Evolutionary conservation across 1,140 invertebrate species (phyloP).

Genomic region (Mactra quadrangularis): DNA sequence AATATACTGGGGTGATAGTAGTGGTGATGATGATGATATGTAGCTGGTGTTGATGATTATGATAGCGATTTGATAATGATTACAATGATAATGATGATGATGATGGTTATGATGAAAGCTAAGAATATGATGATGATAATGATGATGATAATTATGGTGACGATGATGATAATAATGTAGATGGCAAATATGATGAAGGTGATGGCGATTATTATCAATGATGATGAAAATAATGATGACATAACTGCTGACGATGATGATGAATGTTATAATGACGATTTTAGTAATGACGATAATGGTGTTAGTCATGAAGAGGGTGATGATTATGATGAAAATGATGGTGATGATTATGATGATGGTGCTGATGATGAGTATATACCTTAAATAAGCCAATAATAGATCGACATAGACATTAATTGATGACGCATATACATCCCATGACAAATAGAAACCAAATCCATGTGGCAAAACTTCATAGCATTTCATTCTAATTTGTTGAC

Average conservation of each 20-base stretch:
- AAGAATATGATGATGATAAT: too few relatives aligned
- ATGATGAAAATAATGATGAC: not conserved
- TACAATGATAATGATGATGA: not conserved
- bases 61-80: not conserved
- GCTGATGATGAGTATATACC: too few relatives aligned
- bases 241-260: not conserved
- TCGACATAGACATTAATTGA: too few relatives aligned
- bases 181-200: not conserved
- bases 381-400: too few relatives aligned
- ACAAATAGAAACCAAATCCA: too few relatives aligned
- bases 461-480: too few relatives aligned
- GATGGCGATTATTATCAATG: not conserved
- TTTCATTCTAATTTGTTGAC: too few relatives aligned
- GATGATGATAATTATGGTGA: not conserved
- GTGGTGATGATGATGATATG: slow-evolving; percentile 8
- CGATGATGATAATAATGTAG: not conserved
- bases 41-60: not conserved
- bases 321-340: too few relatives aligned
- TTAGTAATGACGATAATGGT: slow-evolving; percentile 4
- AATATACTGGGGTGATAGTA: too few relatives aligned
- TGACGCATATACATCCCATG: too few relatives aligned
- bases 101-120: too few relatives aligned
- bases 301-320: not conserved
- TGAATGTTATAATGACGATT: not conserved
- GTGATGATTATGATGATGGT: too few relatives aligned